phyloP scores from a whole-genome alignment of 2,797 vertebrate genomes.

The Cynopterus sphinx region DNA sequence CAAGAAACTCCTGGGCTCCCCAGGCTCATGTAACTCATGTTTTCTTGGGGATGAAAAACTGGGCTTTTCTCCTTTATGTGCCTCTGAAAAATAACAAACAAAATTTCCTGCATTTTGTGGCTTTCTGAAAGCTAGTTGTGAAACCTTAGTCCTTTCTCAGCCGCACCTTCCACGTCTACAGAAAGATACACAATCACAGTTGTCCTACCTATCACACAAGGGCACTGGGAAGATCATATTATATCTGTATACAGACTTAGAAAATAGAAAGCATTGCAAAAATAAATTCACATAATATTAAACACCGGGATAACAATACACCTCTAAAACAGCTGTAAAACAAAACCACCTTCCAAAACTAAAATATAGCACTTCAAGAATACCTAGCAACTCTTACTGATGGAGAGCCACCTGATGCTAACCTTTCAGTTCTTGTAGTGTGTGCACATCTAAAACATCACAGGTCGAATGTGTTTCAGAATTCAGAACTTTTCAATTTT shows the following conservation, averaged over 20 bases:
- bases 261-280: neutral
- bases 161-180: neutral
- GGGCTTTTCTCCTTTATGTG: neutral
- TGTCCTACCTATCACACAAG: neutral
- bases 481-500: neutral
- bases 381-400: neutral
- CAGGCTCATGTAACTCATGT: neutral
- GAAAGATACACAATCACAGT: neutral
- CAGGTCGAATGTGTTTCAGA: neutral
- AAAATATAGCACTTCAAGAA: neutral
- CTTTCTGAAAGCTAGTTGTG: neutral
- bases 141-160: neutral
- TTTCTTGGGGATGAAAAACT: neutral
- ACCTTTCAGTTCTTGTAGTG: neutral
- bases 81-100: neutral
- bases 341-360: neutral
- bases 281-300: neutral
- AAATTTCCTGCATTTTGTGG: neutral
- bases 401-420: neutral
- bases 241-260: neutral
- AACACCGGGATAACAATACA: neutral
- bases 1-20: neutral
- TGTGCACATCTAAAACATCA: neutral
- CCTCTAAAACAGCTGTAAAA: constrained; percentile 13
- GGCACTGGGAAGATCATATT: neutral